Conservation (phyloP, 1,140 invertebrate species). For the Magallana ariakensis region DNA sequence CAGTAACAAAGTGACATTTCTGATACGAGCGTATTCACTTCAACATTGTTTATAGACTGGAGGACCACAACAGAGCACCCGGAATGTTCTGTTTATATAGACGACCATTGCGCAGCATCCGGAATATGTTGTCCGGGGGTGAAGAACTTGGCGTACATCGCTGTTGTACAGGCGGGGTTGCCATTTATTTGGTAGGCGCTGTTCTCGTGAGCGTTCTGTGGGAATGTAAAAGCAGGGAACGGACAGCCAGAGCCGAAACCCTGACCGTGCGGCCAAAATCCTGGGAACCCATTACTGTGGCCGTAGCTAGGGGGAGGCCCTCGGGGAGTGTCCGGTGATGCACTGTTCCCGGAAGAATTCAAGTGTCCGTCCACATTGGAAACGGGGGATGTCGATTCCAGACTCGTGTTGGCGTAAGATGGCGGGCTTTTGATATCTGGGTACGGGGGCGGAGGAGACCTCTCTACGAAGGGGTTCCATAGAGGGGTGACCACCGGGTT, state of each 20-base stretch:
- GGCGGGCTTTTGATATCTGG: constrained; percentile 41
- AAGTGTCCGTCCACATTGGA: constrained; percentile 42
- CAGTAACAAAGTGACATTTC: not conserved
- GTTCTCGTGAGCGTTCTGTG: not conserved
- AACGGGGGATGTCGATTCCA: constrained; percentile 15
- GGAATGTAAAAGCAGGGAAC: constrained; percentile 5
- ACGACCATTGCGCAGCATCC: not conserved
- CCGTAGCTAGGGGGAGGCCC: not conserved
- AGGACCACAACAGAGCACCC: too few relatives aligned
- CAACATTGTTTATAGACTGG: too few relatives aligned
- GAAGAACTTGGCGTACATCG: constrained; percentile 5
- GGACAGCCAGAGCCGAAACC: not conserved
- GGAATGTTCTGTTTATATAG: not conserved
- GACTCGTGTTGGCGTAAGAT: constrained; percentile 34
- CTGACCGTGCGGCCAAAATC: constrained; percentile 38
- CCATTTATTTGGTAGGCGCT: not conserved
- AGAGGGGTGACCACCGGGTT: not conserved
- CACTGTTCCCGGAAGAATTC: constrained; percentile 37
- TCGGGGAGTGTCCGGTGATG: constrained; percentile 21
- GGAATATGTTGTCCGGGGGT: not conserved
- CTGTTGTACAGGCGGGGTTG: not conserved
- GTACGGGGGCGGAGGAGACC: constrained; percentile 30
- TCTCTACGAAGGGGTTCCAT: constrained; percentile 52
- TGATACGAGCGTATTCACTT: not conserved
- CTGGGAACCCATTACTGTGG: constrained; percentile 21